Evolutionary conservation across 2,113 vertebrate species (phyloP), one percentile per base, ranked within the genome.

Genomic region (Alligator mississippiensis): DNA sequence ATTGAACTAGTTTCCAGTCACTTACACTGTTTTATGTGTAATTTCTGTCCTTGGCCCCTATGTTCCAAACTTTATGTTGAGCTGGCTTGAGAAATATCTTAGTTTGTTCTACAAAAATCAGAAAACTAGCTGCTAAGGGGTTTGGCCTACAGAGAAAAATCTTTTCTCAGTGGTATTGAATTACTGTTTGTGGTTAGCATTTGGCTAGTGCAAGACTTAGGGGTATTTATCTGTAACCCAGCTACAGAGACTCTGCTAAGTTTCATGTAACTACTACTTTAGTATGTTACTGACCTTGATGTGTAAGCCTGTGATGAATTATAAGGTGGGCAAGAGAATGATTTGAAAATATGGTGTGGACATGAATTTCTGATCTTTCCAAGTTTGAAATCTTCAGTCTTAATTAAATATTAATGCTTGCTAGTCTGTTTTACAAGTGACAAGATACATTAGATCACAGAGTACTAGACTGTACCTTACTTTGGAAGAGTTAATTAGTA

Each of bases 301-400:
- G 0, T 1, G 38, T 13, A 12, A 28, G 4, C 77, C 15, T 89
- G 0, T 59, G 68, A n/a, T 78, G 19, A 76, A 59, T 72, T 54
- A 82, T 59, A 58, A 82, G 54, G 38, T 12, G 30, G 79, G 22
- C 54, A 76, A 70, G 3, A 61, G 59, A 22, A 59, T 81, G 34
- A 55, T 16, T 9, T 0, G 1, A 27, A 1, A 47, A 11, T 22
- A 68, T 4, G 2, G 11, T 75, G 54, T 57, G 18, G 79, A 77
- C 83, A 30, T 90, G 18, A 34, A 18, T 21, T 74, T 91, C 84
- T 54, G 61, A 60, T 5, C 63, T 80, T 85, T 47, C 30, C 28
- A 60, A 30, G 19, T 79, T 79, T 79, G 58, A 2, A 66, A 57
- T 11, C 34, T 72, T 57, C 38, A 77, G 88, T 47, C 28, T 80